Evolutionary conservation across 2,888 invertebrate genomes (phyloP), one percentile per base, ranked within the genome.

Genomic region (Aelia acuminata): DNA sequence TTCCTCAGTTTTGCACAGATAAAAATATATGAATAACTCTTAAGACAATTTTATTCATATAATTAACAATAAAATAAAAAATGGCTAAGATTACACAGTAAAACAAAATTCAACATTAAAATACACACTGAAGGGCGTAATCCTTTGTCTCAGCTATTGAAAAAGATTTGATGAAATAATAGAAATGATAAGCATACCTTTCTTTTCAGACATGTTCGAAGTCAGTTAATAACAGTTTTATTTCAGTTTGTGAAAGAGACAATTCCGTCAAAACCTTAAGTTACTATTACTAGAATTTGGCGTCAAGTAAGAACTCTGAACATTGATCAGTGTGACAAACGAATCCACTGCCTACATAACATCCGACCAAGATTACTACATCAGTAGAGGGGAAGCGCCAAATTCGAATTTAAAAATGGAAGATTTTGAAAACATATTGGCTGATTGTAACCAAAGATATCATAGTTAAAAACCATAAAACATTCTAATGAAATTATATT

Each of bases 121-220:
- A 50, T 87, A 47, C 88, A 84, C 84, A 75, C 87, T 87, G 50
- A 80, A 84, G 87, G 87, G 84, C 88, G 88, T 88, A 75, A 85
- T 75, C 85, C 88, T 85, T 84, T 88, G 84, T 88, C 70, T 88
- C 84, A 48, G 70, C 49, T 43, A 26, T 43, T 84, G 15, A 39
- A 43, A 70, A 87, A 88, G 50, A 85, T 86, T 85, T 89, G 87
- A 88, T 85, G 35, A 87, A 75, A 87, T 57, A 26, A 89, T 50
- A 88, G 93, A 93, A 93, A 89, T 87, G 70, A 88, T 84, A 84
- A 87, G 88, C 89, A 93, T 94, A 94, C 94, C 94, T 94, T 94
- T 94, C 91, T 94, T 94, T 92, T 94, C 94, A 91, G 94, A 93
- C 94, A 94, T 94, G 63, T 70, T 87, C 48, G 63, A 70, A 87